Evolutionary conservation across 2,888 invertebrate genomes (phyloP).

Genomic region (Seira ritae): DNA sequence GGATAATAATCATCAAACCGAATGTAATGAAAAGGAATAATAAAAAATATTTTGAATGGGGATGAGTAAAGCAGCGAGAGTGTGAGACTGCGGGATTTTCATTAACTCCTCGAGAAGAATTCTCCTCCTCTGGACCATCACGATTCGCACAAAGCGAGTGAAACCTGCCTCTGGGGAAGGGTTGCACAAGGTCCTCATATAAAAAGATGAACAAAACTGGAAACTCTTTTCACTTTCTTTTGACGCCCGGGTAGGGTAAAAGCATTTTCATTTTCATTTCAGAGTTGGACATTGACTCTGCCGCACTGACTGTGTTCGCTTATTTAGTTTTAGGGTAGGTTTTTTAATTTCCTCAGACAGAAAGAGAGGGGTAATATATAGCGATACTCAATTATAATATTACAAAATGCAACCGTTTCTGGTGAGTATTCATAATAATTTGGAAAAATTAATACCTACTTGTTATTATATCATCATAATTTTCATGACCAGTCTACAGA

Average conservation of each 20-base stretch:
- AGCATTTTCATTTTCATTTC: conserved; percentile 49
- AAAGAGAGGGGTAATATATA: conserved; percentile 41
- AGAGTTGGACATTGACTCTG: not conserved
- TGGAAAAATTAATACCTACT: no score
- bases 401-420: conserved; percentile 52
- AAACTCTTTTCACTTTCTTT: conserved; percentile 72
- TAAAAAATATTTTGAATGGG: no score
- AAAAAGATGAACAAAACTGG: conserved; percentile 68
- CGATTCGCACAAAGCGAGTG: conserved; percentile 48
- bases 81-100: no score
- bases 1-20: no score
- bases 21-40: no score
- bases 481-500: no score
- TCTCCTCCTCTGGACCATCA: conserved; percentile 64
- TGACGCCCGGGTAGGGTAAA: conserved; percentile 65
- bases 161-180: conserved; percentile 57
- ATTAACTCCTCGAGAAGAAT: conserved; percentile 13
- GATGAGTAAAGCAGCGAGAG: no score
- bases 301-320: not conserved
- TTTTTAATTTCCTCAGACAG: no score
- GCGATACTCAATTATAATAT: conserved; percentile 48
- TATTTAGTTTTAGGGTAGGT: conserved; percentile 3
- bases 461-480: no score
- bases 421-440: conserved; percentile 29
- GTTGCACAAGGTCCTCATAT: conserved; percentile 65